Base-by-base conservation (phyloP, 2,888 invertebrate genomes). In the Amphipoea oculea region DNA sequence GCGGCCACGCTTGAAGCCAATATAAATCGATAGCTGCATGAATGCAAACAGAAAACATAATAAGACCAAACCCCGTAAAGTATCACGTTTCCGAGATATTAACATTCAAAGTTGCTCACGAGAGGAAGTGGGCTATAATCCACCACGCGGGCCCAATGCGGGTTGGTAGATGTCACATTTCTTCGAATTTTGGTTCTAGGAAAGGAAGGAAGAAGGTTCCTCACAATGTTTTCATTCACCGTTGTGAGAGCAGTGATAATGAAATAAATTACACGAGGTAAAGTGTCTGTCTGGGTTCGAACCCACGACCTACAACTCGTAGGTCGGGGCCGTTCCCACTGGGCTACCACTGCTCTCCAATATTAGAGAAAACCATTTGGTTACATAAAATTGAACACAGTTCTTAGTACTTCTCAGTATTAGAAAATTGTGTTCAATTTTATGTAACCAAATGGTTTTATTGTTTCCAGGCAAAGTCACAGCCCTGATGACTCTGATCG, bases 391-490 rank as follows among this genome's bases (percentile, higher is more conserved):
- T 60, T 11, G 11, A 60, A 60, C 57, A 60, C 57, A 60, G n/a
- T 60, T n/a, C 12, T 11, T 20, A 60, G 0, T 45, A 45, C 45
- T 45, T n/a, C 4, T 12, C 20, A 60, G 1, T 40, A 20, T 4
- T 42, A 69, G n/a, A n/a, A 4, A 42, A 65, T 0, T 66, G 14
- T 77, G 45, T 60, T 29, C 0, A 14, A 40, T 7, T 20, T 29
- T 66, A 42, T 20, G 48, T 76, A 76, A 48, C 9, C 29, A 40
- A 74, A 82, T 54, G 12, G 1, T 65, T 83, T 17, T 66, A 70
- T 62, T 66, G 2, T 54, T 70, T 48, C 14, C n/a, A 81, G 81
- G 66, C 79, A 84, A 54, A 84, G 70, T 79, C 66, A 40, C 29
- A 71, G 54, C 40, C 62, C 54, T 54, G 66, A 54, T 62, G 54